Evolutionary conservation across 2,113 vertebrate species (phyloP).

Genomic region (Lampris megalopsis): DNA sequence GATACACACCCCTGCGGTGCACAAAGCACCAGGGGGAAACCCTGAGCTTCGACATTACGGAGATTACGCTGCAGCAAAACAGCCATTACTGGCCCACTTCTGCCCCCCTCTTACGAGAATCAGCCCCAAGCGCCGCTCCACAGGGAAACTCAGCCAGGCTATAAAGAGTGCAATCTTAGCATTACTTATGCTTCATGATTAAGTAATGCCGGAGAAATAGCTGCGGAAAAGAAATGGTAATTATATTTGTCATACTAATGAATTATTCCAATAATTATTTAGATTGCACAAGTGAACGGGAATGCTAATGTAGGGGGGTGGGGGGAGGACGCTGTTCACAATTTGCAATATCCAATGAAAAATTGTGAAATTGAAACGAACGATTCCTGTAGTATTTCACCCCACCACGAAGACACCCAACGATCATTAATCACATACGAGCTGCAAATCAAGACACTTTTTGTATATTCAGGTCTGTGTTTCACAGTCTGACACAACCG

Average conservation of each 20-base stretch:
- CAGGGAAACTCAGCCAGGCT: slow-evolving; percentile 34
- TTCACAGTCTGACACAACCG: too few relatives aligned
- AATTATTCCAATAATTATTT: too few relatives aligned
- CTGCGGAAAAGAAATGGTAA: background rate
- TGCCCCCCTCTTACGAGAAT: slow-evolving; percentile 5
- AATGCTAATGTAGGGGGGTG: too few relatives aligned
- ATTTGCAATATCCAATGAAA: too few relatives aligned
- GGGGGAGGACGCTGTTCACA: too few relatives aligned
- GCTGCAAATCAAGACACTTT: too few relatives aligned
- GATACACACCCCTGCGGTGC: slow-evolving; percentile 44
- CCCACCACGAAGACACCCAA: too few relatives aligned
- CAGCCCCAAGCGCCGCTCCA: slow-evolving; percentile 15
- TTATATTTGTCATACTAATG: background rate
- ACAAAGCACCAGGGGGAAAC: slow-evolving; percentile 28
- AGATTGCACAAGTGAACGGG: too few relatives aligned
- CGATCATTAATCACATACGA: too few relatives aligned
- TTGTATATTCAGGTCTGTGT: too few relatives aligned
- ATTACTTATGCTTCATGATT: slow-evolving; percentile 43
- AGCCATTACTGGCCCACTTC: slow-evolving; percentile 34
- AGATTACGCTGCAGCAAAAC: slow-evolving; percentile 62
- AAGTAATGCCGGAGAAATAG: slow-evolving; percentile 15
- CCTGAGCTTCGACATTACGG: slow-evolving; percentile 48
- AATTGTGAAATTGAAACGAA: too few relatives aligned
- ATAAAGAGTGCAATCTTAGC: slow-evolving; percentile 39
- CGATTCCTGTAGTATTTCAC: too few relatives aligned